Conservation (phyloP, 2,797 vertebrate species). For the Phrynocephalus vlangalii region DNA sequence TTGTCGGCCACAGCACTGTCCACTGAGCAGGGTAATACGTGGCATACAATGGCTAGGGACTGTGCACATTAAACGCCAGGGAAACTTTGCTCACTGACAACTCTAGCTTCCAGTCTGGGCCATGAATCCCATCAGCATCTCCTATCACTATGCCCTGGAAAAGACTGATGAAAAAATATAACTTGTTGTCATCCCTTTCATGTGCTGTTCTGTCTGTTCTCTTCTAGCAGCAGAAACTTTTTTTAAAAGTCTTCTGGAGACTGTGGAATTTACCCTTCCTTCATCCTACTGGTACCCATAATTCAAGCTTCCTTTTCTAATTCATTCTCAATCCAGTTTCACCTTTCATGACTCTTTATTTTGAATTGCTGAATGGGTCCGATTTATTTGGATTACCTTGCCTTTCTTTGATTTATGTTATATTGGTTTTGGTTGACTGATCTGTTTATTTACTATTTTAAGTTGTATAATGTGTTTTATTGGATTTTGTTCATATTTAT, state of each 20-base stretch:
- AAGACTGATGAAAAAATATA: too few species aligned
- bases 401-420: too few species aligned
- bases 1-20: too few species aligned
- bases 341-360: not conserved
- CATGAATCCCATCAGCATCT: not conserved
- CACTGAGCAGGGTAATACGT: too few species aligned
- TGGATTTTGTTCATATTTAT: too few species aligned
- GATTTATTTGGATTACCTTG: not conserved
- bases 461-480: too few species aligned
- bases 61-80: not conserved
- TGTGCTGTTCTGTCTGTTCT: not conserved
- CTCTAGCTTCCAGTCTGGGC: not conserved
- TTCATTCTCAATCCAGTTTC: not conserved
- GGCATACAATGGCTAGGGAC: too few species aligned
- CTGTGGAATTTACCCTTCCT: not conserved
- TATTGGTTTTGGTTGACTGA: too few species aligned
- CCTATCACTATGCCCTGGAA: not conserved
- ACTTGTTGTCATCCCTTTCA: too few species aligned
- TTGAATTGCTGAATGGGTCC: too few species aligned
- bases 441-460: too few species aligned
- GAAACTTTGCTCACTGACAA: not conserved
- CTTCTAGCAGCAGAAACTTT: not conserved
- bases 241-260: not conserved
- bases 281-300: not conserved
- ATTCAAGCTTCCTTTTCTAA: not conserved